phyloP scores from a whole-genome alignment of 2,797 vertebrate genomes.

The Triplophysa yarkandensis region DNA sequence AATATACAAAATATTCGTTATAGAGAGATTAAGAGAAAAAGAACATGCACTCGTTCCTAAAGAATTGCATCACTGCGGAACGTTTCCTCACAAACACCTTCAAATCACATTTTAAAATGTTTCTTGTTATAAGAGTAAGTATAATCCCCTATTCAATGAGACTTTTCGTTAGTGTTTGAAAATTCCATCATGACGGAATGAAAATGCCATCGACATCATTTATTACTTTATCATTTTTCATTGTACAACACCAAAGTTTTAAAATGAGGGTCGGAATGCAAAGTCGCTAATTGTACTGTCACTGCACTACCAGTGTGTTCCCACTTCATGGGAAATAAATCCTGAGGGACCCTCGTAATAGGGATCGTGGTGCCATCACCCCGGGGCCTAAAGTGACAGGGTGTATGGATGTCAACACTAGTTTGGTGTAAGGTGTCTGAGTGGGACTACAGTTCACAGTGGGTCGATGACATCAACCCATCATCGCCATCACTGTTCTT shows the following conservation, averaged over 20 bases:
- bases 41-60: constrained; percentile 46
- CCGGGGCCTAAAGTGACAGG: constrained; percentile 55
- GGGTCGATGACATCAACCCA: constrained; percentile 67
- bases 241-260: constrained; percentile 23
- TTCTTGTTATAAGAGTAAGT: not conserved
- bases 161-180: not conserved
- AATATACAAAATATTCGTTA: no score
- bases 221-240: constrained; percentile 1
- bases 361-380: constrained; percentile 48
- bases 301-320: constrained; percentile 59
- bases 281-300: constrained; percentile 69
- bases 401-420: constrained; percentile 54
- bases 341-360: constrained; percentile 51
- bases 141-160: not conserved
- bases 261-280: constrained; percentile 30
- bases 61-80: constrained; percentile 48
- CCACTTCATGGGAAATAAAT: constrained; percentile 61
- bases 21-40: constrained; percentile 16
- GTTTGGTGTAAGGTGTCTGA: constrained; percentile 58
- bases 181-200: not conserved
- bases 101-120: not conserved
- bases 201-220: not conserved
- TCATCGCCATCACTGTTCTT: constrained; percentile 67
- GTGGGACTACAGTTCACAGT: constrained; percentile 63
- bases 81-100: constrained; percentile 13